Evolutionary conservation across 2,797 vertebrate genomes (phyloP).

Genomic region (Acridotheres tristis): DNA sequence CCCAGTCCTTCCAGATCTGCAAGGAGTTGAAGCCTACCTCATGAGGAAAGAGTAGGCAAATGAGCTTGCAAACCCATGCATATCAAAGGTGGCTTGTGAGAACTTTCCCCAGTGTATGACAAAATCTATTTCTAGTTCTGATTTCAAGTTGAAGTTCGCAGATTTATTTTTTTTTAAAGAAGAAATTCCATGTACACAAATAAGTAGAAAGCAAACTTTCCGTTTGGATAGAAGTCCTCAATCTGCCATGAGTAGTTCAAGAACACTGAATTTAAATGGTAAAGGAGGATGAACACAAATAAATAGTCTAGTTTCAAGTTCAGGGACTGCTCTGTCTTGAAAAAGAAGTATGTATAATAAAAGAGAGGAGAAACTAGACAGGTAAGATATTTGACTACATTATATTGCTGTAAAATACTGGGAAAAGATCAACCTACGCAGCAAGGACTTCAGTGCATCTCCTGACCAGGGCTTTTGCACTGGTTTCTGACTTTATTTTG

Average conservation of each 20-base stretch:
- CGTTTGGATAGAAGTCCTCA: not conserved
- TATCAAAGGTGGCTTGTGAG: not conserved
- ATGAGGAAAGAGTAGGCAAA: not conserved
- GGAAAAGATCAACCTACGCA: not conserved
- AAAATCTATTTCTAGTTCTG: not conserved
- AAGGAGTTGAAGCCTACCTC: not conserved
- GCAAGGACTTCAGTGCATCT: not conserved
- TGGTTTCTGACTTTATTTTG: not conserved
- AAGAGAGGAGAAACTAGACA: not conserved
- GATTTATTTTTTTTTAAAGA: not conserved
- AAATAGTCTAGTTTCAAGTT: not conserved
- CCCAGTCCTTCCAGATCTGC: not conserved
- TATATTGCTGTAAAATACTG: not conserved
- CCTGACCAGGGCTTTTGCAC: not conserved
- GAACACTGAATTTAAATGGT: not conserved
- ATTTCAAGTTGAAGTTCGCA: not conserved
- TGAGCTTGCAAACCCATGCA: not conserved
- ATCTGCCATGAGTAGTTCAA: not conserved
- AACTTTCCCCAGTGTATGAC: not conserved
- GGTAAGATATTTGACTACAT: not conserved
- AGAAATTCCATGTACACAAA: not conserved
- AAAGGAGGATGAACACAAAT: not conserved
- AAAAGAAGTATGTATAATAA: not conserved
- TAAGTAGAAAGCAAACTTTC: not conserved
- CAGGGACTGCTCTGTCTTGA: not conserved